Conservation (phyloP, 2,113 vertebrate species). For the Siniperca chuatsi region DNA sequence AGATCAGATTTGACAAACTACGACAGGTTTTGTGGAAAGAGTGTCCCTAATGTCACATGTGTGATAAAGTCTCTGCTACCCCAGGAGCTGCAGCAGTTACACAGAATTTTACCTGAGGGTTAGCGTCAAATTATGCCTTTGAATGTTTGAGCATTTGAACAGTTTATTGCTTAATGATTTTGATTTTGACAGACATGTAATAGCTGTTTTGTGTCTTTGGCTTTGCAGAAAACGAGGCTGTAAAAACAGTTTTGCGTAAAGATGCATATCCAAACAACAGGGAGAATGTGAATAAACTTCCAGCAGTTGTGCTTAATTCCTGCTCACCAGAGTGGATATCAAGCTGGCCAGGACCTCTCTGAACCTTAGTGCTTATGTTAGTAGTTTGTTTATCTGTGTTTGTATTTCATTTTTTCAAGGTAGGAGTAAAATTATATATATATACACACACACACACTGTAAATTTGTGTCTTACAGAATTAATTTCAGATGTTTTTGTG, state of each 20-base stretch:
- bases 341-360: conserved; percentile 61
- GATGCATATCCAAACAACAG: not conserved
- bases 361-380: conserved; percentile 11
- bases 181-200: not conserved
- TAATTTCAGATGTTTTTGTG: not conserved
- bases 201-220: conserved; percentile 11
- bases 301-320: not conserved
- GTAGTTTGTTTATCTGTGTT: not conserved
- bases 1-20: conserved; percentile 79
- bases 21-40: conserved; percentile 80
- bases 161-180: not conserved
- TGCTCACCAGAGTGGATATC: conserved; percentile 57
- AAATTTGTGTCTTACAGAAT: not conserved
- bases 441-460: not conserved
- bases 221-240: conserved; percentile 59
- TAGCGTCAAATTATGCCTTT: conserved; percentile 1
- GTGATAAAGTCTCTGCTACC: conserved; percentile 78
- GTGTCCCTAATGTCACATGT: conserved; percentile 66
- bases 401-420: not conserved
- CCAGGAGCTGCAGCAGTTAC: conserved; percentile 75
- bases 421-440: not conserved
- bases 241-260: conserved; percentile 49
- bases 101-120: conserved; percentile 77
- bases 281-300: conserved; percentile 34
- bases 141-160: not conserved